Evolutionary conservation across 2,113 vertebrate genomes (phyloP), one percentile per base, ranked within the genome.

Genomic region (Poeciliopsis occidentalis): DNA sequence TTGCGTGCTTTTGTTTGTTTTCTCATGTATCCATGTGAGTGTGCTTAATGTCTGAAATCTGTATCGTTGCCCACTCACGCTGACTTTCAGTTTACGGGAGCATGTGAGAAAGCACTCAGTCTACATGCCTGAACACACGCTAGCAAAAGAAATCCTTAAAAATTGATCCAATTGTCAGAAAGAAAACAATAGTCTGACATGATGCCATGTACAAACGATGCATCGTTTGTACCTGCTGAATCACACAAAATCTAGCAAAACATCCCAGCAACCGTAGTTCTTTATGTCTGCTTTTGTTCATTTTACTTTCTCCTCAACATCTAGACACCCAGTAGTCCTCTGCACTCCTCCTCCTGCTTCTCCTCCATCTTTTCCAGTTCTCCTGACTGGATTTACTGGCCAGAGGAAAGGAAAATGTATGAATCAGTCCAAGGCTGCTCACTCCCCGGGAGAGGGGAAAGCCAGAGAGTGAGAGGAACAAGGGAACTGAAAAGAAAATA

Each of bases 341-440:
- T 57, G 34, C 17, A 22, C 26, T 11, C 68, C 67, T 15, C 11
- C 39, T 51, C 8, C 34, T 34, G 8, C 34, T 34, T 10, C 34
- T 34, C 34, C 15, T 41, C 34, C 68, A 31, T 44, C 60, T 64
- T 72, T 78, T 75, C 81, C 73, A 80, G 79, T 70, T 87, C 79
- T 83, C 76, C 75, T 74, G 78, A 85, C 87, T 91, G 84, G 75
- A 88, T 84, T 83, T 88, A 87, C 85, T 93, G 94, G 92, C 94
- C 84, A 93, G 92, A 90, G 92, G 94, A 95, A 95, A 95, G 95
- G 94, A 86, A 91, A 95, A 94, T 90, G 83, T 92, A 89, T 92
- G 93, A 93, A 91, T 93, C 89, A 90, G 81, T 88, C 82, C 86
- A 85, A 88, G 85, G 83, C 76, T 84, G 82, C 83, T 89, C 87